Conservation (phyloP, 2,113 vertebrate species). For the Labeo catla region DNA sequence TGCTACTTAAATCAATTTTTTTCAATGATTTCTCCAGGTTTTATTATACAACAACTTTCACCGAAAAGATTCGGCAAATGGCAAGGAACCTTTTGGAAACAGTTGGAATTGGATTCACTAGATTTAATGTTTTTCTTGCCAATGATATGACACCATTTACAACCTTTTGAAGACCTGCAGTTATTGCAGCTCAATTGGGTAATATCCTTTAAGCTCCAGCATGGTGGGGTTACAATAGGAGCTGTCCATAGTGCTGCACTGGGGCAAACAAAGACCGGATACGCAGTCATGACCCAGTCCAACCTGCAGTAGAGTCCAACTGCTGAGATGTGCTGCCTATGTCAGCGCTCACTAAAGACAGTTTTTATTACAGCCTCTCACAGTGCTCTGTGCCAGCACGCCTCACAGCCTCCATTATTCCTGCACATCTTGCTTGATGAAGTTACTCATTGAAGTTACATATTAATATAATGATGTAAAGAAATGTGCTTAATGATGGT, state of each 20-base stretch:
- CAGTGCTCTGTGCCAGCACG: constrained; percentile 1
- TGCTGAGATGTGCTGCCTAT: constrained; percentile 15
- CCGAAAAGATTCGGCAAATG: background rate
- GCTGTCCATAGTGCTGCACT: constrained; percentile 76
- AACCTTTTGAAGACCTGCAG: background rate
- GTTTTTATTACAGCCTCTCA: background rate
- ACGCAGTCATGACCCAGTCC: constrained; percentile 52
- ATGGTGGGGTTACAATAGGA: constrained; percentile 58
- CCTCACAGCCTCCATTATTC: background rate
- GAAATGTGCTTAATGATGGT: background rate
- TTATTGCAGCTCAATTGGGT: background rate
- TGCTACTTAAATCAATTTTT: background rate
- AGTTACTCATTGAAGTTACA: constrained; percentile 4
- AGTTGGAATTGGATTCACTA: background rate
- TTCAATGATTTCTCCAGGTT: constrained; percentile 41
- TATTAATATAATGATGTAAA: background rate
- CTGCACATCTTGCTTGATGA: background rate
- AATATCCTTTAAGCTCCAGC: constrained; percentile 27
- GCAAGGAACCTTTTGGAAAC: background rate
- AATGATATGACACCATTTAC: background rate
- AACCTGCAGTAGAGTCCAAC: constrained; percentile 40
- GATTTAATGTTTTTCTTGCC: background rate
- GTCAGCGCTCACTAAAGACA: background rate
- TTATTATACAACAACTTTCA: constrained; percentile 54
- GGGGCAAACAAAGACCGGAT: constrained; percentile 61